Base-by-base conservation (phyloP, 2,888 invertebrate genomes). In the Caenorhabditis sp. region DNA sequence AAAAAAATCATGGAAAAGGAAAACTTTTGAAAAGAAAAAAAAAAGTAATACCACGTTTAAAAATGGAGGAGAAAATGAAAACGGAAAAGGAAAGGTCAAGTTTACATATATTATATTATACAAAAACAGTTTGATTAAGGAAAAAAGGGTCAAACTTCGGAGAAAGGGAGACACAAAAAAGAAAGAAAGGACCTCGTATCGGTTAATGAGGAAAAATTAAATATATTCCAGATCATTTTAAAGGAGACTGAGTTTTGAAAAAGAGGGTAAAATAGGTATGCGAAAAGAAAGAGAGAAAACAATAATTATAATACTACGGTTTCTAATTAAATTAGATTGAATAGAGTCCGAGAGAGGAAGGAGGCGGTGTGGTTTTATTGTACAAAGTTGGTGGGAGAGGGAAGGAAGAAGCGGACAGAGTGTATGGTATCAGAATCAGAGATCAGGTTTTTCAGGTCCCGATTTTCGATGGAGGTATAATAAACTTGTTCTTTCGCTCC, bases 221-320 rank as follows among this genome's bases (percentile, higher is more conserved):
- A 37, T 54, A 36, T 43, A 43, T 43, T 67, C 60, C 59, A 69
- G 69, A 69, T 69, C 69, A 69, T 69, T 73, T 36, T 64, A 66
- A 50, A 54, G 58, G 74, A 74, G 69, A 74, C 73, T 73, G 73
- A 73, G 73, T 61, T 31, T 31, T 57, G 64, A 55, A 51, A 69
- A 61, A 60, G 31, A 61, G 54, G 54, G 58, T 59, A 69, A 60
- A 58, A 58, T 23, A 37, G 31, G 23, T 37, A 37, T 24, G 37
- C 10, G 23, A 49, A 8, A 59, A 24, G 26, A n/a, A 49, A 59
- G 49, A 58, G 31, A 31, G 31, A 31, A n/a, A n/a, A 31, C 31
- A 31, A 31, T 31, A 31, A 31, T 31, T 31, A 31, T 31, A 31
- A 31, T 31, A 31, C 31, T 31, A 31, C 31, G 31, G 31, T 31